A percentile compares a stretch with the other conserved stretches of the same genome.
phyloP scores from a whole-genome alignment of 2,113 vertebrate genomes.

The Castor canadensis region DNA sequence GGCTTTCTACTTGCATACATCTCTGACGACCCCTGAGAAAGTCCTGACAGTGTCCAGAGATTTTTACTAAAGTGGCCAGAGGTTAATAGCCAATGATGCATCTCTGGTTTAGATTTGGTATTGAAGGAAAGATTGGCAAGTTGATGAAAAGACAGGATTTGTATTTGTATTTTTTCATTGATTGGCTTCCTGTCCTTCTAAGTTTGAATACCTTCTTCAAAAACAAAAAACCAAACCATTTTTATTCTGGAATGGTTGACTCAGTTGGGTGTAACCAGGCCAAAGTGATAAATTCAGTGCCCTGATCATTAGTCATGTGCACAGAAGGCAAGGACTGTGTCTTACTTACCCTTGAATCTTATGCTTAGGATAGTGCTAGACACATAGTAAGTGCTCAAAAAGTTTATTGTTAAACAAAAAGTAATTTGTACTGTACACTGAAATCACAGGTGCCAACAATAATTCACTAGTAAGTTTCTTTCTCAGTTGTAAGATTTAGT shows the following conservation, averaged over 20 bases:
- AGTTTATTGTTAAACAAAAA: neutral
- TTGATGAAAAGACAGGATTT: neutral
- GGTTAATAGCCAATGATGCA: neutral
- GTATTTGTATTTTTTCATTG: neutral
- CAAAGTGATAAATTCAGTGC: neutral
- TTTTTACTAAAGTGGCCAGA: neutral
- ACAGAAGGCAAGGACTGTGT: neutral
- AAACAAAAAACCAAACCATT: neutral
- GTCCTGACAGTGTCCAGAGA: neutral
- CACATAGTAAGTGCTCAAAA: neutral
- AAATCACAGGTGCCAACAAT: neutral
- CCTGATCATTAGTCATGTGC: neutral
- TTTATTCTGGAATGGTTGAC: neutral
- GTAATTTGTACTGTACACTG: neutral
- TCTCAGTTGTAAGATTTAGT: neutral
- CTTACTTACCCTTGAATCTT: neutral
- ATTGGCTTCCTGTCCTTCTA: neutral
- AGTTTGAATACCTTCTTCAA: neutral
- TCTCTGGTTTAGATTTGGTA: neutral
- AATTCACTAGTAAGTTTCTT: neutral
- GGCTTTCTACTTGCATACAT: neutral
- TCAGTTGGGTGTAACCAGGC: neutral
- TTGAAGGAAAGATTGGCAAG: rapidly evolving
- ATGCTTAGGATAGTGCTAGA: neutral
- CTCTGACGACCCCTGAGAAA: neutral